These are phyloP conservation scores for Ornithorhynchus anatinus DNA, from an alignment of 2,113 vertebrate genomes.

Conservation along the genomic window DNA sequence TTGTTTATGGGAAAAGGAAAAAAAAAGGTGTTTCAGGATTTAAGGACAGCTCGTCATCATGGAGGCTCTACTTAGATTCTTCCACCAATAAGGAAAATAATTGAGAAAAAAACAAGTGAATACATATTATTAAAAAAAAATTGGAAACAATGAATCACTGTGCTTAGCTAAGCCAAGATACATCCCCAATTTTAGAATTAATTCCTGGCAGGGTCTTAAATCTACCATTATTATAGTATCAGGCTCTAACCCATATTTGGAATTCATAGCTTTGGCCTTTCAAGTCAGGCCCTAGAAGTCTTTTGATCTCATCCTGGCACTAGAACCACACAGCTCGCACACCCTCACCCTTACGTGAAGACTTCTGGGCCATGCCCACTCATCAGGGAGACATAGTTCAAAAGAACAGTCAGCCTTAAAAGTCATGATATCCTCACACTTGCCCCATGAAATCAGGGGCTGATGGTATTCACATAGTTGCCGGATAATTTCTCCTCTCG, in stretches of 20 bases:
- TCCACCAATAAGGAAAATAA: not conserved
- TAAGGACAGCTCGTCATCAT: not conserved
- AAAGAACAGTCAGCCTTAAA: accelerated
- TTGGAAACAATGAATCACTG: not conserved
- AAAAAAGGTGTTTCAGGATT: not conserved
- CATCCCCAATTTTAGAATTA: not conserved
- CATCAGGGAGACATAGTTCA: not conserved
- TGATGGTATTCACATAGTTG: no score
- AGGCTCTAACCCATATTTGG: not conserved
- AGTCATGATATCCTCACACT: not conserved
- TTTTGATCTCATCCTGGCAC: not conserved
- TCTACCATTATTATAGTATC: not conserved
- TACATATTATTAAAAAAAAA: not conserved
- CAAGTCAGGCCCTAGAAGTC: not conserved
- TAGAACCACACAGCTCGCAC: not conserved
- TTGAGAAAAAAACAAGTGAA: not conserved
- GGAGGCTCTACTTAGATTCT: not conserved
- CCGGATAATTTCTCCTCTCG: no score
- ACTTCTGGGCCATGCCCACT: not conserved
- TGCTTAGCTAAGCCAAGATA: not conserved
- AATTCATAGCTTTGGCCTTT: not conserved
- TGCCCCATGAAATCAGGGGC: not conserved
- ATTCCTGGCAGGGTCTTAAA: not conserved
- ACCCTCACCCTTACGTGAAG: not conserved
- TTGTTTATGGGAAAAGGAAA: not conserved